Evolutionary conservation across 2,888 invertebrate genomes (phyloP).

Genomic region (Malachius bipustulatus): DNA sequence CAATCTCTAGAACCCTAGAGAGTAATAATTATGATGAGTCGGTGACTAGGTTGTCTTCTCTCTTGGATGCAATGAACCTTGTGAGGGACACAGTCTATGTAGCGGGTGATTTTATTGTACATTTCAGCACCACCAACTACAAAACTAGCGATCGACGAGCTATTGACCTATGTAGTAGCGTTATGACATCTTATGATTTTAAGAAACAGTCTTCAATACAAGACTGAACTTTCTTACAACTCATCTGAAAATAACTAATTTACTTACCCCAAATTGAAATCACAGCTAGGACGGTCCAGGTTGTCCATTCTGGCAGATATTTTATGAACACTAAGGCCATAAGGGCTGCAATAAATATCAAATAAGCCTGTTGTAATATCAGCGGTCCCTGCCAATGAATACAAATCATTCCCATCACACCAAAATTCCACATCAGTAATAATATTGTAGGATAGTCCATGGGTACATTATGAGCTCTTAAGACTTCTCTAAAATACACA

Average conservation of each 20-base stretch:
- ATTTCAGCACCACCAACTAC: no score
- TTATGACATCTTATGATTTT: no score
- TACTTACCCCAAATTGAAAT: slow-evolving; percentile 92
- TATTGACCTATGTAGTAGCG: no score
- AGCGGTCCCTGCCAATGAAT: slow-evolving; percentile 99
- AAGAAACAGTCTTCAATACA: background rate
- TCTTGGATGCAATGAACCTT: no score
- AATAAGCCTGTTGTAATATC: slow-evolving; percentile 85
- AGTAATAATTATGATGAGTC: no score
- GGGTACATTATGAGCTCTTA: slow-evolving; percentile 88
- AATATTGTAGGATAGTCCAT: slow-evolving; percentile 86
- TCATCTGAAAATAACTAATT: no score
- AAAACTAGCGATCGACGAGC: no score
- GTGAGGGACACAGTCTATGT: no score
- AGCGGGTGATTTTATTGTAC: no score
- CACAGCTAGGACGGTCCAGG: slow-evolving; percentile 92
- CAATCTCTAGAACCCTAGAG: no score
- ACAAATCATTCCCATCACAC: slow-evolving; percentile 91
- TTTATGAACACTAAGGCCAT: slow-evolving; percentile 99
- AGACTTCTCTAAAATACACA: slow-evolving; percentile 57
- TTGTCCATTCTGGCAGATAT: slow-evolving; percentile 98
- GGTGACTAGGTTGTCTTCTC: no score
- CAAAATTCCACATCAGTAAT: slow-evolving; percentile 95
- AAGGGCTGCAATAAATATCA: slow-evolving; percentile 92
- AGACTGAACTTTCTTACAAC: slow-evolving; percentile 4